These are phyloP conservation scores for Agonopterix alstromeriana DNA, from an alignment of 2,888 invertebrate species.

Conservation along the genomic window DNA sequence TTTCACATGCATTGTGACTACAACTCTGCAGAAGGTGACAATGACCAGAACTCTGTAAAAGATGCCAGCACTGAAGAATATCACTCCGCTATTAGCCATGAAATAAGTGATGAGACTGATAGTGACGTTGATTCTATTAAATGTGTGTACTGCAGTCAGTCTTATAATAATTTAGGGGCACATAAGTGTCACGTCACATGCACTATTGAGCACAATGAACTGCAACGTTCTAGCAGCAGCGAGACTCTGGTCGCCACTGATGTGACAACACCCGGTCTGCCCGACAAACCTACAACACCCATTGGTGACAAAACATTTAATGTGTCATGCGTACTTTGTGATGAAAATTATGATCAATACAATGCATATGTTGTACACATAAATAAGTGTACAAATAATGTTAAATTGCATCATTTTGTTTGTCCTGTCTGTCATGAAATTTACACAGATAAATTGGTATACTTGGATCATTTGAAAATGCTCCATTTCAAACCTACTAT, in stretches of 20 bases:
- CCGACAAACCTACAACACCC: constrained; percentile 23
- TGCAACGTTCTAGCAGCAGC: constrained; percentile 57
- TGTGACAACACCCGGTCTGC: constrained; percentile 23
- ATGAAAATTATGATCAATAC: constrained; percentile 56
- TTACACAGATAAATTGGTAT: constrained; percentile 49
- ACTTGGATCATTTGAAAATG: constrained; percentile 56
- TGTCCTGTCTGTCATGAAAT: constrained; percentile 69
- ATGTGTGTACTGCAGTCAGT: constrained; percentile 62
- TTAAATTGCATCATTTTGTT: constrained; percentile 63
- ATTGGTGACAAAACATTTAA: constrained; percentile 26
- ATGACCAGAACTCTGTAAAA: constrained; percentile 47
- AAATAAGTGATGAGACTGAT: constrained; percentile 66
- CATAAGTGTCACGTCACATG: constrained; percentile 62
- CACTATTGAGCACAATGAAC: constrained; percentile 56
- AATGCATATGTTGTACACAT: constrained; percentile 56
- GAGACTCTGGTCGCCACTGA: constrained; percentile 65
- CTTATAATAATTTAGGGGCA: constrained; percentile 50
- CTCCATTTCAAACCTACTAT: constrained; percentile 38
- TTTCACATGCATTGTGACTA: constrained; percentile 56
- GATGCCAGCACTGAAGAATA: constrained; percentile 25
- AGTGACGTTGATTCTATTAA: constrained; percentile 68
- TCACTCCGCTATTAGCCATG: constrained; percentile 22
- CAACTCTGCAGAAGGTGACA: constrained; percentile 50
- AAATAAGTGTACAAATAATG: constrained; percentile 65
- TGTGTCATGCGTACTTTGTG: constrained; percentile 64